These are phyloP conservation scores for Caenorhabditis angaria DNA, from an alignment of 2,888 invertebrate species.

Conservation along the genomic window DNA sequence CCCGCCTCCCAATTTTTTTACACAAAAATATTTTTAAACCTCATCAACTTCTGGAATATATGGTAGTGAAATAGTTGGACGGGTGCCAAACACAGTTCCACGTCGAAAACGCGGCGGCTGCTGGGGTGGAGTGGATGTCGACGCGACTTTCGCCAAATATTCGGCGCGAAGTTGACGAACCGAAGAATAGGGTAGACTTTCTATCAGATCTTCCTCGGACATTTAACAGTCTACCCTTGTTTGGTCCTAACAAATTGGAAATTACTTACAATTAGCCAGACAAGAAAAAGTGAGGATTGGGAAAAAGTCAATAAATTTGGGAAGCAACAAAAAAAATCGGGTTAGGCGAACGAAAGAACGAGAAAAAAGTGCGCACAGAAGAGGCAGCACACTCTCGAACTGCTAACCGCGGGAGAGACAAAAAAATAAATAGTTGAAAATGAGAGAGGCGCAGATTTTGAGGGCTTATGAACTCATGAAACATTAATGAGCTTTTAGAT, in stretches of 20 bases:
- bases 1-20: neutral
- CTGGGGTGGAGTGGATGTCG: conserved; percentile 19
- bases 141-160: conserved; percentile 50
- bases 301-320: conserved; percentile 2
- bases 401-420: neutral
- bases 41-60: conserved; percentile 61
- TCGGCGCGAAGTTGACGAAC: conserved; percentile 51
- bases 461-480: too few species aligned
- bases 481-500: neutral
- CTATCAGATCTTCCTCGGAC: neutral
- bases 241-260: conserved; percentile 18
- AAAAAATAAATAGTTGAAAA: neutral
- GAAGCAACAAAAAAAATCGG: conserved; percentile 5
- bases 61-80: conserved; percentile 54
- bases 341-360: neutral
- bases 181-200: conserved; percentile 45
- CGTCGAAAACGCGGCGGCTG: conserved; percentile 16
- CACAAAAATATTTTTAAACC: conserved; percentile 18
- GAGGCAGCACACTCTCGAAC: conserved; percentile 9
- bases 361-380: conserved; percentile 10
- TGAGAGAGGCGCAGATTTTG: neutral
- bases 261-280: conserved; percentile 10
- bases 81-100: conserved; percentile 37
- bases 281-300: conserved; percentile 10
- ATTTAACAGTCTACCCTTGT: neutral